Conservation (phyloP, 2,797 vertebrate genomes). For the Manis pentadactyla region DNA sequence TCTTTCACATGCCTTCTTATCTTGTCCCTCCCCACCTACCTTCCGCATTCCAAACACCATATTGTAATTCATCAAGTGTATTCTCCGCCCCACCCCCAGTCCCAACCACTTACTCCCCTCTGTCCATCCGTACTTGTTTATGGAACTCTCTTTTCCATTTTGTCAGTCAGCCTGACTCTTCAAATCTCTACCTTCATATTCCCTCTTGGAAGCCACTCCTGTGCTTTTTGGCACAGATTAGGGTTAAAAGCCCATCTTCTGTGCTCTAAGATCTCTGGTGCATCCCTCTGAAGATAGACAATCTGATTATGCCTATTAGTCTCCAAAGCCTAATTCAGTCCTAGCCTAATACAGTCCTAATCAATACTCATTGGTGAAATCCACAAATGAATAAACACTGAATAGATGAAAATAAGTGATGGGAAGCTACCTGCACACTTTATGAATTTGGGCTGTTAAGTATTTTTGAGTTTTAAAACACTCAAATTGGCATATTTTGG, state of each 20-base stretch:
- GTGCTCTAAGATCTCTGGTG: not conserved
- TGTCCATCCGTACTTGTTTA: not conserved
- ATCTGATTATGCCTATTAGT: not conserved
- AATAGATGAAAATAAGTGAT: not conserved
- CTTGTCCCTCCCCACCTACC: rapidly evolving
- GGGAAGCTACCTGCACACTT: not conserved
- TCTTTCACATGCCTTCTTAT: not conserved
- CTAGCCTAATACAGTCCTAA: not conserved
- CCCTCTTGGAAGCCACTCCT: not conserved
- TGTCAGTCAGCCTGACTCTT: not conserved
- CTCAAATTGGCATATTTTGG: not conserved
- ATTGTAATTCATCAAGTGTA: not conserved
- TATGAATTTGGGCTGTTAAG: not conserved
- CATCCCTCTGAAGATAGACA: not conserved
- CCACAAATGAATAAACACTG: not conserved
- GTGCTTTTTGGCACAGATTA: not conserved
- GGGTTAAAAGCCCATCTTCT: not conserved
- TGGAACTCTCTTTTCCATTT: not conserved
- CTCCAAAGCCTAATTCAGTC: not conserved
- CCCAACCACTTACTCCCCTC: no score
- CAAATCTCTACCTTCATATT: not conserved
- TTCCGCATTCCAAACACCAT: not conserved
- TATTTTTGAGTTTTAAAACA: conserved; percentile 10
- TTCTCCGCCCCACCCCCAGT: not conserved
- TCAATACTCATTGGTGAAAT: not conserved